Conservation (phyloP, 2,888 invertebrate genomes). For the Xylocampa areola region DNA sequence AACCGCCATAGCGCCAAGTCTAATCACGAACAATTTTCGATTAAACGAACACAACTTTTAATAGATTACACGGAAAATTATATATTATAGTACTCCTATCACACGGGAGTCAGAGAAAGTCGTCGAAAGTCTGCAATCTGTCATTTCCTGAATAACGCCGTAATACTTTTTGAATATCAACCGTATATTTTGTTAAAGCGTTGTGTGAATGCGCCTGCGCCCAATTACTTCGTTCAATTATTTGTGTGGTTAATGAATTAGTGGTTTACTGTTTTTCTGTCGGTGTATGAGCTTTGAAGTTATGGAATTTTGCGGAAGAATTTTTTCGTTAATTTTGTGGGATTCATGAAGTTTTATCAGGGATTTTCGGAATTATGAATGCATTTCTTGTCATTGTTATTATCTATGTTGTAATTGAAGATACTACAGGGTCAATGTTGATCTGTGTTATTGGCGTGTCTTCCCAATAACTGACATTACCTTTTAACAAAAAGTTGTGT, state of each 20-base stretch:
- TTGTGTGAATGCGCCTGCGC: constrained; percentile 59
- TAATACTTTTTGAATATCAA: constrained; percentile 55
- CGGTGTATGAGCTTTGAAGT: constrained; percentile 34
- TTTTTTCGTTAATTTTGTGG: constrained; percentile 5
- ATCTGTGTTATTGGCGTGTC: too few species aligned
- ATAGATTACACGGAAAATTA: constrained; percentile 65
- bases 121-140: constrained; percentile 66
- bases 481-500: too few species aligned
- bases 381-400: too few species aligned
- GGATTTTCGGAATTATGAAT: too few species aligned
- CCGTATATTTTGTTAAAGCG: constrained; percentile 56
- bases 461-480: too few species aligned
- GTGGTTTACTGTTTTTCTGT: constrained; percentile 35
- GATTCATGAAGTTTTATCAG: too few species aligned
- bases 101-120: constrained; percentile 66
- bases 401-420: too few species aligned
- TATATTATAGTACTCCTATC: constrained; percentile 55
- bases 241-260: constrained; percentile 50
- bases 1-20: constrained; percentile 35
- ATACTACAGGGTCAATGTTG: too few species aligned
- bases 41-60: constrained; percentile 54
- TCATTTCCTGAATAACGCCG: constrained; percentile 63
- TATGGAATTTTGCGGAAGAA: constrained; percentile 8
- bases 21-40: constrained; percentile 56
- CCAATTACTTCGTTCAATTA: constrained; percentile 49